These are phyloP conservation scores for Aulostomus chinensis DNA, from an alignment of 2,797 vertebrate species.

Conservation along the genomic window DNA sequence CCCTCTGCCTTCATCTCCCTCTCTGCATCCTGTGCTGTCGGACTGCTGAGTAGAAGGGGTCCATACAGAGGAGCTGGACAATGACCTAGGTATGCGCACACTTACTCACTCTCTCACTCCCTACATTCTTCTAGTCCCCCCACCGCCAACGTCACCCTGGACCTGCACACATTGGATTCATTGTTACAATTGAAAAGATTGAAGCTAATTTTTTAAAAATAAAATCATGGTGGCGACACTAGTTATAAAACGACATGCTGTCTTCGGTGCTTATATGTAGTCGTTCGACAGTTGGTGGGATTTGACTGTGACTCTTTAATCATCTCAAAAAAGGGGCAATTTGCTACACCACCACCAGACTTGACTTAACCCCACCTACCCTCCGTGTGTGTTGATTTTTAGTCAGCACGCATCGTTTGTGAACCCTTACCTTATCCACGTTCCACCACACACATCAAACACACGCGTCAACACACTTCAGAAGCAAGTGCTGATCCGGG, in stretches of 20 bases:
- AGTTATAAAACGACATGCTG: too few species aligned
- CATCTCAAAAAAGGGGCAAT: constrained; percentile 27
- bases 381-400: constrained; percentile 6
- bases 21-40: constrained; percentile 67
- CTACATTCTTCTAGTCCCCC: background rate
- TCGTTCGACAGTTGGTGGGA: constrained; percentile 12
- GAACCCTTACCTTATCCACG: constrained; percentile 11
- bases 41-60: constrained; percentile 95
- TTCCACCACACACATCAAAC: background rate
- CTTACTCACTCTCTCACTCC: constrained; percentile 2
- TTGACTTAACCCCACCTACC: constrained; percentile 19
- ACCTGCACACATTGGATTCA: too few species aligned
- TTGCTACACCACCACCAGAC: background rate
- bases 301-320: constrained; percentile 12
- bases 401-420: background rate
- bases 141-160: background rate
- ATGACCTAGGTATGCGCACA: constrained; percentile 91
- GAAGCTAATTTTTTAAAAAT: too few species aligned
- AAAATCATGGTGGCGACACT: too few species aligned
- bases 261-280: constrained; percentile 5
- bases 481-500: constrained; percentile 11
- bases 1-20: constrained; percentile 2
- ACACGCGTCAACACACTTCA: constrained; percentile 7
- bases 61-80: constrained; percentile 99
- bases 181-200: too few species aligned